Base-by-base conservation (phyloP, 30 jellyfish, hydroid and myxozoan species). In the Clytia hemisphaerica region DNA sequence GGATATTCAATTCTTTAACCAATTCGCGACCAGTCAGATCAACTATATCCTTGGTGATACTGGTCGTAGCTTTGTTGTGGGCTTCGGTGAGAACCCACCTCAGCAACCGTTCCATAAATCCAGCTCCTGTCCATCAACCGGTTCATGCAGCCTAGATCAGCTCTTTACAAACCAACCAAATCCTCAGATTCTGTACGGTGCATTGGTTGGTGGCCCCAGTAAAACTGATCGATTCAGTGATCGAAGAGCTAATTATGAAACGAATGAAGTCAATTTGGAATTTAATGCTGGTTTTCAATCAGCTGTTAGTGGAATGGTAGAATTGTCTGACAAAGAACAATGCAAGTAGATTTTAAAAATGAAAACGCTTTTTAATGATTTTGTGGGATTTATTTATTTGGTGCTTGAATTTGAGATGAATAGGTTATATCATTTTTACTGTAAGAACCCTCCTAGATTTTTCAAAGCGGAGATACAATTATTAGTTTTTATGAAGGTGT, bases 201-300 rank as follows among this genome's bases (percentile, higher is more conserved):
- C 88, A 6, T 75, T 80, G 45, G 94, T 80, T 4, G 94, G 94
- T 14, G 94, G 94, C 24, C 94, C 94, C 0, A 77, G 32, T 65
- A 19, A n/a, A 9, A 6, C 28, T 46, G 88, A 54, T 24, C 26
- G 25, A 15, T 80, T 71, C 55, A 67, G 28, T 1, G 94, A 80
- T 49, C 46, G 21, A 4, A 64, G 94, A 27, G 47, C 34, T n/a
- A 78, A 80, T 50, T 80, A 80, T 60, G 33, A 71, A 45, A 61
- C 73, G 25, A 80, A 80, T 62, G 94, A 72, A 71, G 94, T 80
- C 14, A 83, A 88, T n/a, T 35, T 75, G 38, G 90, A 80, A 22
- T 71, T 71, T 64, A 80, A 80, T 45, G 94, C 94, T 15, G 94
- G 94, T 4, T 80, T 71, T 30, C 94, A 80, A 50, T 80, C 94